phyloP scores from a whole-genome alignment of 2,888 invertebrate genomes.

The Thysanoteuthis rhombus region DNA sequence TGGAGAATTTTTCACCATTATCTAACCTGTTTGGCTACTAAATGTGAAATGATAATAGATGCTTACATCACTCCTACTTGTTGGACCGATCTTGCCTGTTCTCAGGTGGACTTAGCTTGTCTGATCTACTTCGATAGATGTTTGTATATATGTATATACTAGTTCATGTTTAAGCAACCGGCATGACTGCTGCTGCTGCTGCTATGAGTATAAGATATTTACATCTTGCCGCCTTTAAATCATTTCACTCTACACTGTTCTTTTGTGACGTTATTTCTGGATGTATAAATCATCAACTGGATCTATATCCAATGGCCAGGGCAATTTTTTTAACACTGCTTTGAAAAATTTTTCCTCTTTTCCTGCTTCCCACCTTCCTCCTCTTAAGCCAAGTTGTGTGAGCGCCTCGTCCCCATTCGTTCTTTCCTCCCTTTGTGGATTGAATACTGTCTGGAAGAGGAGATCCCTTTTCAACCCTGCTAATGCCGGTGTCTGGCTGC shows the following conservation, averaged over 20 bases:
- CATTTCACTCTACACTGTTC: background rate
- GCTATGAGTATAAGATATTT: conserved; percentile 12
- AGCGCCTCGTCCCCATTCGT: background rate
- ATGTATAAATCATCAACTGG: background rate
- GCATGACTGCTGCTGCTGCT: conserved; percentile 22
- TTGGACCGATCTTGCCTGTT: conserved; percentile 24
- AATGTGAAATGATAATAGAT: conserved; percentile 29
- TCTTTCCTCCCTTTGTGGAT: conserved; percentile 12
- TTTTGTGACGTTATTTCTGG: background rate
- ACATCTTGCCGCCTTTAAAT: conserved; percentile 1
- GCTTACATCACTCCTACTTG: conserved; percentile 25
- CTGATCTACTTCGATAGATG: background rate
- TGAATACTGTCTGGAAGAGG: conserved; percentile 12
- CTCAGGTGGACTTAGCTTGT: background rate
- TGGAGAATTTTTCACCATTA: background rate
- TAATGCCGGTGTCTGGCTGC: conserved; percentile 26
- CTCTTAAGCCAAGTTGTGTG: background rate
- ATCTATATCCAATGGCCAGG: background rate
- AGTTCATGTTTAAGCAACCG: background rate
- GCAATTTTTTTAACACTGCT: background rate
- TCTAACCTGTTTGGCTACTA: background rate
- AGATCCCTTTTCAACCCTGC: background rate
- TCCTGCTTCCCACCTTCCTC: background rate
- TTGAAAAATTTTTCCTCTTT: background rate
- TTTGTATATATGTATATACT: conserved; percentile 23